These are phyloP conservation scores for Chymomyza amoena DNA, from an alignment of 2,888 invertebrate genomes.

Conservation along the genomic window DNA sequence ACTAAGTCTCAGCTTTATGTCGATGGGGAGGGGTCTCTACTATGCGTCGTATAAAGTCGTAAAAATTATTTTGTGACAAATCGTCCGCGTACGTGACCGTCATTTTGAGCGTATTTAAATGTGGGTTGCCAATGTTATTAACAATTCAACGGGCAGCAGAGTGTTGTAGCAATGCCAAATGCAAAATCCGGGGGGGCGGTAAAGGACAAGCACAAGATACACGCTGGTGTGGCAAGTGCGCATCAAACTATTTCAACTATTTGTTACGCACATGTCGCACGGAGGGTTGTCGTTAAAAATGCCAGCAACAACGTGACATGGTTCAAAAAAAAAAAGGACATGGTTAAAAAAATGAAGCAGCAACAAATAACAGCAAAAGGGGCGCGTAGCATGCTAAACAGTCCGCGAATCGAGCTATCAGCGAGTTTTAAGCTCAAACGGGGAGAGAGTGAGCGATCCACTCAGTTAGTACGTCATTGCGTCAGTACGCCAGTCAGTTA, in stretches of 20 bases:
- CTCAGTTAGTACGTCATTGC: slow-evolving; percentile 29
- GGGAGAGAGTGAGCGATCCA: slow-evolving; percentile 12
- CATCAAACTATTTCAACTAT: slow-evolving; percentile 71
- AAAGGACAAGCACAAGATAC: slow-evolving; percentile 6
- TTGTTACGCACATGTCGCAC: slow-evolving; percentile 62
- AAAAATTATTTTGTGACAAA: slow-evolving; percentile 79
- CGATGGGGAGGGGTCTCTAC: not conserved
- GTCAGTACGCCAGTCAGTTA: slow-evolving; percentile 28
- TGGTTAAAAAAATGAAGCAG: slow-evolving; percentile 42
- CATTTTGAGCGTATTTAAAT: slow-evolving; percentile 70
- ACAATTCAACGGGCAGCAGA: slow-evolving; percentile 56
- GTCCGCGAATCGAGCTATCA: slow-evolving; percentile 17
- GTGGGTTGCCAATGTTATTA: slow-evolving; percentile 65
- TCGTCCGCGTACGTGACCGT: slow-evolving; percentile 77
- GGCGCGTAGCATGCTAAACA: slow-evolving; percentile 15
- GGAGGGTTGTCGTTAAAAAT: slow-evolving; percentile 33
- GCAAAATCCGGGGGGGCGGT: not conserved
- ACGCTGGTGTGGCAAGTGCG: slow-evolving; percentile 63
- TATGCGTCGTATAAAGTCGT: slow-evolving; percentile 74
- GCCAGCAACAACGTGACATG: slow-evolving; percentile 69
- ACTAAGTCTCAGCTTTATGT: not conserved
- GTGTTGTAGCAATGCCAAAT: not conserved
- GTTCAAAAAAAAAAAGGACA: slow-evolving; percentile 40
- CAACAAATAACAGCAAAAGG: slow-evolving; percentile 8
- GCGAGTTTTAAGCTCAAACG: slow-evolving; percentile 1